Percentiles rank a stretch among this genome's conserved stretches.
phyloP scores from a whole-genome alignment of 2,113 vertebrate genomes.

The Hyla sarda region DNA sequence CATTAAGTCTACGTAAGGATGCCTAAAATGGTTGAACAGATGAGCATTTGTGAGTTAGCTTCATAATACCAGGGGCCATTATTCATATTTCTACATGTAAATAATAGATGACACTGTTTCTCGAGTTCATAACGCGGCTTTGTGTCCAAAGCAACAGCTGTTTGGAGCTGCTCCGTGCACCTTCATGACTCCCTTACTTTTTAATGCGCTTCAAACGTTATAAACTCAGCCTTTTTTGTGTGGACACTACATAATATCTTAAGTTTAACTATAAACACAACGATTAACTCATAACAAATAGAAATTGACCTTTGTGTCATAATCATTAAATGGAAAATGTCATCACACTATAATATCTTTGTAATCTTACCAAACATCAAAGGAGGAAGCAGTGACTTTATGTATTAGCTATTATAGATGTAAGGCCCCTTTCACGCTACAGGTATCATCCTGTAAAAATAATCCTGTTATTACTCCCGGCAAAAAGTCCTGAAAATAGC shows the following conservation, averaged over 20 bases:
- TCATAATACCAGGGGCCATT: background rate
- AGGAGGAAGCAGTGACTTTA: background rate
- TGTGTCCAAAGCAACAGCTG: background rate
- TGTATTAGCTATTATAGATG: too few species aligned
- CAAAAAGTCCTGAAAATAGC: too few species aligned
- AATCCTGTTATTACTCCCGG: too few species aligned
- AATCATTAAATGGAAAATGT: background rate
- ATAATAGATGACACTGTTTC: constrained; percentile 7
- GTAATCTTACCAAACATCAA: background rate
- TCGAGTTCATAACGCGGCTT: background rate
- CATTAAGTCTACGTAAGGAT: too few species aligned
- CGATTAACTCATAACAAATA: background rate
- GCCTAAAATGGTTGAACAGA: background rate
- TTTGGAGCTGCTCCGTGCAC: background rate
- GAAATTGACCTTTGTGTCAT: background rate
- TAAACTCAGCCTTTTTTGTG: background rate
- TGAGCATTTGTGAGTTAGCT: background rate
- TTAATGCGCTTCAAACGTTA: background rate
- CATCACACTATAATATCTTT: background rate
- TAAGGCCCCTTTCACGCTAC: too few species aligned
- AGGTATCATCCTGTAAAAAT: too few species aligned
- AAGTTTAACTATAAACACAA: background rate
- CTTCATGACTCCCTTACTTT: background rate
- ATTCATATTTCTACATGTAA: background rate
- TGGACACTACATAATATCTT: background rate